phyloP scores from a whole-genome alignment of 2,888 invertebrate genomes.

The Cheilosia grossa region DNA sequence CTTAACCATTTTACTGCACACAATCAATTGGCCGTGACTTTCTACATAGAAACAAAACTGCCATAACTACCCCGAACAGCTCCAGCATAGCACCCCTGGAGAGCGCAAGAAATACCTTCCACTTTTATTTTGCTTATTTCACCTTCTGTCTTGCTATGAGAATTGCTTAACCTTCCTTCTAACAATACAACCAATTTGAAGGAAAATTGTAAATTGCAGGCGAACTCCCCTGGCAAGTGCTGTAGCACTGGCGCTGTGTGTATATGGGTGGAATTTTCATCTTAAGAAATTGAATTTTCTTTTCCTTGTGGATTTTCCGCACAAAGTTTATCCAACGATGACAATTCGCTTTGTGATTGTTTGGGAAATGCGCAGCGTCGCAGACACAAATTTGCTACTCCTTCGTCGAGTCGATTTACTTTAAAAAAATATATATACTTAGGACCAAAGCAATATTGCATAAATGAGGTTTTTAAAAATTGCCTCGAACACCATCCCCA shows the following conservation, averaged over 20 bases:
- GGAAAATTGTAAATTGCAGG: slow-evolving; percentile 77
- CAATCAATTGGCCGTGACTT: no score
- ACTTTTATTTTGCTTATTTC: slow-evolving; percentile 71
- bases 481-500: neutral
- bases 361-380: slow-evolving; percentile 1
- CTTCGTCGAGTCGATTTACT: neutral
- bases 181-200: slow-evolving; percentile 78
- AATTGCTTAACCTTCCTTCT: slow-evolving; percentile 77
- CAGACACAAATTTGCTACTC: neutral
- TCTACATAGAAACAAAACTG: no score
- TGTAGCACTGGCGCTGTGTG: neutral
- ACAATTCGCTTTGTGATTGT: slow-evolving; percentile 65
- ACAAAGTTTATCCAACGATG: slow-evolving; percentile 58
- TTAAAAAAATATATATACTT: neutral
- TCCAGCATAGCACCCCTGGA: neutral
- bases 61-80: no score
- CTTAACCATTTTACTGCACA: no score
- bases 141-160: slow-evolving; percentile 68
- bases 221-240: slow-evolving; percentile 34
- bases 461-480: neutral
- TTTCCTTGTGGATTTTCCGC: slow-evolving; percentile 56
- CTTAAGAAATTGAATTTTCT: slow-evolving; percentile 68
- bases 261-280: slow-evolving; percentile 49
- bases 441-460: no score
- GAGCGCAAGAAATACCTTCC: slow-evolving; percentile 30